These are phyloP conservation scores for Drosophila testacea DNA, from an alignment of 2,888 invertebrate genomes.

Conservation along the genomic window DNA sequence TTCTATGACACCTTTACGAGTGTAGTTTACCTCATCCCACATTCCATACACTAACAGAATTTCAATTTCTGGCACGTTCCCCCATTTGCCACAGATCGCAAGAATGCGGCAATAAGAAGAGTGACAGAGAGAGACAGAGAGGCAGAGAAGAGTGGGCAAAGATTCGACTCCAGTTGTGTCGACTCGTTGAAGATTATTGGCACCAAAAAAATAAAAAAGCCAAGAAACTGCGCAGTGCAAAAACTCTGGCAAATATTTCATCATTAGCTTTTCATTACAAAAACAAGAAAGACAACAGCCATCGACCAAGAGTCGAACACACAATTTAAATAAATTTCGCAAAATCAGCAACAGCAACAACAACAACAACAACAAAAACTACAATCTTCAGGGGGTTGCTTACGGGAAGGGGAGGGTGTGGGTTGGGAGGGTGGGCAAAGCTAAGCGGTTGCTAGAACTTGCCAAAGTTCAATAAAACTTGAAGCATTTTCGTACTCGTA, in stretches of 20 bases:
- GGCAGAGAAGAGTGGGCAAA: slow-evolving; percentile 3
- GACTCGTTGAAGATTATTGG: slow-evolving; percentile 59
- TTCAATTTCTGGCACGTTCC: slow-evolving; percentile 66
- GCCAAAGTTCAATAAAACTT: slow-evolving; percentile 78
- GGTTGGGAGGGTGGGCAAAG: not conserved
- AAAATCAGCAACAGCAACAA: slow-evolving; percentile 61
- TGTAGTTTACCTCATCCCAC: slow-evolving; percentile 41
- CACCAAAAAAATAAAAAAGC: slow-evolving; percentile 43
- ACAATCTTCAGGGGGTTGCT: slow-evolving; percentile 8
- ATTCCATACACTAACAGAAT: slow-evolving; percentile 40
- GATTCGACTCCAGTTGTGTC: slow-evolving; percentile 25
- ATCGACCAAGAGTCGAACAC: slow-evolving; percentile 34
- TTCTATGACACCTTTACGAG: slow-evolving; percentile 47
- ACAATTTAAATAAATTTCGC: slow-evolving; percentile 76
- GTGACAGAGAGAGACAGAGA: not conserved
- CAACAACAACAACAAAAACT: not conserved
- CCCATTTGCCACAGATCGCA: slow-evolving; percentile 25
- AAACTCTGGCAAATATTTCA: slow-evolving; percentile 71
- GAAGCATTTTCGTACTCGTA: slow-evolving; percentile 39
- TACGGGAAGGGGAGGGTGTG: not conserved
- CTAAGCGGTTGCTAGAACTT: slow-evolving; percentile 39
- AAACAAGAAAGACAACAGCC: slow-evolving; percentile 24
- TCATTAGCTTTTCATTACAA: slow-evolving; percentile 76
- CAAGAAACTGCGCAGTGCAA: slow-evolving; percentile 70
- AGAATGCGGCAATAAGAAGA: slow-evolving; percentile 53